Evolutionary conservation across 2,113 vertebrate species (phyloP), one percentile per base, ranked within the genome.

Genomic region (Calidris pygmaea): DNA sequence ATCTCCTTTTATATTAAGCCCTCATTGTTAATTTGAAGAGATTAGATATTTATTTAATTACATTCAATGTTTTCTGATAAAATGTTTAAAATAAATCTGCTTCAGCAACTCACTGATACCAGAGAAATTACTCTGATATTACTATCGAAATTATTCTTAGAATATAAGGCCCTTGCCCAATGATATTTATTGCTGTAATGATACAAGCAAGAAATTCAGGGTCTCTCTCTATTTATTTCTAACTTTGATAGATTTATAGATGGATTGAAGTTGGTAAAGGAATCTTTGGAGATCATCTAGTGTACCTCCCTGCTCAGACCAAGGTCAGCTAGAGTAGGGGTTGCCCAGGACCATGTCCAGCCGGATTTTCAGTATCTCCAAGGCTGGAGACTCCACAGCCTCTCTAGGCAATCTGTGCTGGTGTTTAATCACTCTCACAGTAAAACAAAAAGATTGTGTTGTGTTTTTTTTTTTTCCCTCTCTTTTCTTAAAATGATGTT

Each of bases 11-110:
- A 74, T 82, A 71, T 88, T 67, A 79, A 91, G 6, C 8, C 37
- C 34, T 93, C 87, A 75, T 56, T 78, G 22, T 83, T 96, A 85
- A 85, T 90, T 88, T 90, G 53, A 82, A 66, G 60, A 50, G 47
- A 89, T 89, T 87, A 85, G 26, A 20, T 80, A 85, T 35, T 83
- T 65, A 71, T 72, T 82, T 72, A 79, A 90, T 73, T 95, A 43
- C 27, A 65, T 88, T 85, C 79, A 47, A 50, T 70, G 16, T 45
- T 91, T 93, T 22, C 88, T 67, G 27, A 58, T 23, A 91, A 84
- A 76, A 41, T 30, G 10, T 71, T 88, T 74, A 26, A 76, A 86
- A 77, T 32, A 66, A 84, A 63, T 85, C 45, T 93, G 13, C 32
- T 59, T 65, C n/a, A 77, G n/a, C 70, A 84, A 53, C 30, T 73